phyloP scores from a whole-genome alignment of 2,113 vertebrate genomes.

The Calyptomena viridis region DNA sequence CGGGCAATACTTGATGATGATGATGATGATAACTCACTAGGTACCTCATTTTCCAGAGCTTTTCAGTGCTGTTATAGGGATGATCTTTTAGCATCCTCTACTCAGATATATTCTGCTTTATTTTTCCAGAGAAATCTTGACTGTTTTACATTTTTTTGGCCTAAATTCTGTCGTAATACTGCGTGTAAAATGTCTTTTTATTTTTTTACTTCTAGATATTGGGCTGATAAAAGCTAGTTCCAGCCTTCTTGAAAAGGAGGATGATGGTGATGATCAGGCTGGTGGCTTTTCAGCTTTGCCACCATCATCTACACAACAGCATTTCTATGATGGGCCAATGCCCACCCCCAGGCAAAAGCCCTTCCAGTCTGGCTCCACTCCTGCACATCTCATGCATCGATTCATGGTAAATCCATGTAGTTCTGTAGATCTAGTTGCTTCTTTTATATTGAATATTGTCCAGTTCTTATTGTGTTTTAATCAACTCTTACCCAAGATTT shows the following conservation, averaged over 20 bases:
- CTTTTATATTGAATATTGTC: background rate
- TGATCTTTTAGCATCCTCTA: background rate
- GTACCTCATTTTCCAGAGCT: slow-evolving; percentile 60
- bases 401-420: slow-evolving; percentile 84
- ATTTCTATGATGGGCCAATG: slow-evolving; percentile 85
- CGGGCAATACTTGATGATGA: slow-evolving; percentile 82
- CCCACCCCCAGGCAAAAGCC: slow-evolving; percentile 89
- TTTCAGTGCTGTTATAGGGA: background rate
- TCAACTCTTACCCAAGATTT: background rate
- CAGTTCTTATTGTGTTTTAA: background rate
- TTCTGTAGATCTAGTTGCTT: background rate
- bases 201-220: slow-evolving; percentile 71
- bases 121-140: background rate
- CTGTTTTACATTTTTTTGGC: background rate
- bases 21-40: slow-evolving; percentile 89
- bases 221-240: slow-evolving; percentile 75
- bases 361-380: slow-evolving; percentile 92
- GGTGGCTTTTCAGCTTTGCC: slow-evolving; percentile 51
- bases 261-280: slow-evolving; percentile 65
- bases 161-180: background rate
- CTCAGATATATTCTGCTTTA: background rate
- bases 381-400: slow-evolving; percentile 88
- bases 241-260: slow-evolving; percentile 53
- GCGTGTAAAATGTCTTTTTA: background rate
- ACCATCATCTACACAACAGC: slow-evolving; percentile 53